Base-by-base conservation (phyloP, 2,888 invertebrate genomes). In the Uropetala carovei region DNA sequence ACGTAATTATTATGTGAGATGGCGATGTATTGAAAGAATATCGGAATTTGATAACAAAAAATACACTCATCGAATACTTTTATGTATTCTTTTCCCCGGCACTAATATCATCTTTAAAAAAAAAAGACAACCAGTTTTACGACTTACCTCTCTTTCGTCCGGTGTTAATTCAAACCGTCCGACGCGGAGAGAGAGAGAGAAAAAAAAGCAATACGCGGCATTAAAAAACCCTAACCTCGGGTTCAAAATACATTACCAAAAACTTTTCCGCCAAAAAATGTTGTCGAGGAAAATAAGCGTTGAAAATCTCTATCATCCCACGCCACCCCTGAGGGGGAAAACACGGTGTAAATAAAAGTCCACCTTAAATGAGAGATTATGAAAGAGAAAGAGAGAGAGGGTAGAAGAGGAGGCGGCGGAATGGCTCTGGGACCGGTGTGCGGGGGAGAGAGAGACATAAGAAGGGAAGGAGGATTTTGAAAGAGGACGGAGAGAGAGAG, bases 331-430 rank as follows among this genome's bases (percentile, higher is more conserved):
- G 89, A n/a, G 16, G 89, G 68, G 27, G 64, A 89, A 89, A 75
- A 75, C 75, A 75, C 64, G 43, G 64, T 30, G 86, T 64, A 89
- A 89, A 89, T 89, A 89, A 89, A 89, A 43, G 30, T 58, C 60
- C 60, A 57, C 60, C 68, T 60, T 68, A 89, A 89, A 89, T 89
- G 89, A 89, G 64, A 89, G 64, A 89, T 89, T 89, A 89, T 64
- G 89, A n/a, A n/a, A n/a, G n/a, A n/a, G n/a, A n/a, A n/a, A n/a
- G 89, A 43, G 64, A 86, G 89, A 64, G 86, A 11, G 86, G 56
- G 30, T 5, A 43, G 83, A n/a, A 5, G 86, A 30, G 86, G 43
- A 43, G 43, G 43, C 56, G 56, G 83, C 11, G 59, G 82, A 43
- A 86, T 57, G 30, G 86, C 22, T 18, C 59, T 18, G 18, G 89